Conservation (phyloP, 2,797 vertebrate species). For the Sebastes wilsoni region DNA sequence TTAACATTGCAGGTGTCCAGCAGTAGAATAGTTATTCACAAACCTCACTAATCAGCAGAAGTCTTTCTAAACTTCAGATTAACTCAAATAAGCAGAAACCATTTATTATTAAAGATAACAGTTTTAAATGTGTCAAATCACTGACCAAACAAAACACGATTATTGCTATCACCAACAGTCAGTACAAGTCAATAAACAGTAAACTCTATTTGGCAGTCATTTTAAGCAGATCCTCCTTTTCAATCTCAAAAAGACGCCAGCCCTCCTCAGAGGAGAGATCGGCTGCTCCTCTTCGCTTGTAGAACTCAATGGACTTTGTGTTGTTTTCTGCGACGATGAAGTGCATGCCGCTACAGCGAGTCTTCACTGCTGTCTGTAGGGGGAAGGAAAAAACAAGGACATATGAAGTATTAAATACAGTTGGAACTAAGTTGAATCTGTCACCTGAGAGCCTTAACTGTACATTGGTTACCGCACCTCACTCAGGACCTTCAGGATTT, state of each 20-base stretch:
- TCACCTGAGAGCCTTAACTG: not conserved
- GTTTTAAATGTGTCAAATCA: not conserved
- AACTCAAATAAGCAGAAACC: not conserved
- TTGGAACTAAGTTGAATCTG: not conserved
- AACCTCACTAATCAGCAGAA: not conserved
- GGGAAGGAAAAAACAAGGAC: not conserved
- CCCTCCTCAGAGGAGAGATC: constrained; percentile 83
- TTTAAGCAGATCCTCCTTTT: constrained; percentile 76
- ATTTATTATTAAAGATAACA: not conserved
- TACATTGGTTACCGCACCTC: constrained; percentile 65
- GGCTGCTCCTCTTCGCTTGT: constrained; percentile 73
- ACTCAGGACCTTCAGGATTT: constrained; percentile 80
- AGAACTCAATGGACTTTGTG: constrained; percentile 79
- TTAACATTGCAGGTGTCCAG: not conserved
- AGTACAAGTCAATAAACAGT: not conserved
- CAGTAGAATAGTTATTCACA: not conserved
- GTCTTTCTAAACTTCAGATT: not conserved
- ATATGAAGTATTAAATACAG: not conserved
- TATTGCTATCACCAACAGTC: not conserved
- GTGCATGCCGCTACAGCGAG: constrained; percentile 85
- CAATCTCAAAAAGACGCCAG: constrained; percentile 84
- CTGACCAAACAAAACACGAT: not conserved
- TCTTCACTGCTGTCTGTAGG: constrained; percentile 82
- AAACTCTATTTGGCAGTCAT: constrained; percentile 68
- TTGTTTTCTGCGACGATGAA: constrained; percentile 85